These are phyloP conservation scores for Hirudo medicinalis DNA, from an alignment of 1,140 invertebrate genomes.

Conservation along the genomic window DNA sequence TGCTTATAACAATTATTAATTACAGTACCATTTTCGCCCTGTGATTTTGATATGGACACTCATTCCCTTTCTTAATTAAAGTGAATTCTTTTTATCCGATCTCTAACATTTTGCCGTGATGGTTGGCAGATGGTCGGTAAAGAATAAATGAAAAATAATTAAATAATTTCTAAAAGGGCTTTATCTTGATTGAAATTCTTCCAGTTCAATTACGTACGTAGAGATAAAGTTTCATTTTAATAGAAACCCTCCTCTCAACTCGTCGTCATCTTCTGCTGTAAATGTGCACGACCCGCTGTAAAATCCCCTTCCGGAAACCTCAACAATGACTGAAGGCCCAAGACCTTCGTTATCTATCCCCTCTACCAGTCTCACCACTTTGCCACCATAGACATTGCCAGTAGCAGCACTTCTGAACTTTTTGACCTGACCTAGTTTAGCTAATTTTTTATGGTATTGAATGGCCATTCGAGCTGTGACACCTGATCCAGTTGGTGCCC, in stretches of 20 bases:
- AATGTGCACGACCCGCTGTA: conserved; percentile 31
- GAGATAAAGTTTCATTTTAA: conserved; percentile 8
- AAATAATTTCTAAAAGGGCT: no score
- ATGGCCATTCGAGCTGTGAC: conserved; percentile 34
- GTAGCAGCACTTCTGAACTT: conserved; percentile 29
- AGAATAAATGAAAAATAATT: no score
- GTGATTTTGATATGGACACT: no score
- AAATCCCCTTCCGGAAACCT: conserved; percentile 33
- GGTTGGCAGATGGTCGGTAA: no score
- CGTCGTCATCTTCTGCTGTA: conserved; percentile 31
- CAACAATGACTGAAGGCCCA: conserved; percentile 29
- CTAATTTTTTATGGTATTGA: conserved; percentile 28
- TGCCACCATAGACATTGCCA: conserved; percentile 27
- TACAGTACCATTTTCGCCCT: no score
- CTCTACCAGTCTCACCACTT: conserved; percentile 19
- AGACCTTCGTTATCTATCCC: conserved; percentile 12
- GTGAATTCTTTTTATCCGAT: no score
- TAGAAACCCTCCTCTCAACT: conserved; percentile 30
- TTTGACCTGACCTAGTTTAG: conserved; percentile 28
- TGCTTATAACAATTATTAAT: no score
- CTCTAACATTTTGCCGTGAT: no score
- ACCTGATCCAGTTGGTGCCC: conserved; percentile 37
- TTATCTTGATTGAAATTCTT: no score
- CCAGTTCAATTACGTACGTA: no score
- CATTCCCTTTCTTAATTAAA: no score